Base-by-base conservation (phyloP, 2,888 invertebrate species). In the Melipona beecheii region DNA sequence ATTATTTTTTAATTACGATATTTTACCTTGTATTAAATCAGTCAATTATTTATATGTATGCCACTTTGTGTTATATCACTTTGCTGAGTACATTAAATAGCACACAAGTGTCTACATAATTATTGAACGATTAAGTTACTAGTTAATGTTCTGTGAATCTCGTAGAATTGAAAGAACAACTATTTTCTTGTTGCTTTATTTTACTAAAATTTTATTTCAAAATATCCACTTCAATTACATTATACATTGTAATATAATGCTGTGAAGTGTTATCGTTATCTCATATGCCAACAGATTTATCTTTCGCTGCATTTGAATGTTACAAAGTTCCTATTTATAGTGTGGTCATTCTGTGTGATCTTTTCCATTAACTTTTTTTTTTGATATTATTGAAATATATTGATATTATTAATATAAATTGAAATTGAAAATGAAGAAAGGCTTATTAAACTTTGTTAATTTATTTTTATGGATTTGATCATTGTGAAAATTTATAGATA, bases 291-390 rank as follows among this genome's bases (percentile, higher is more conserved):
- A 65, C 24, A 24, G 19, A 65, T 52, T 74, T 74, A 74, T 74
- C 52, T 36, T n/a, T 0, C 19, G 4, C 9, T 54, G n/a, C 4
- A 9, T 75, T 43, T 15, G 24, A 36, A 65, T 36, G 21, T 49
- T 31, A 43, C 17, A 65, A 54, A 74, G n/a, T 52, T 19, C 9
- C 15, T 74, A 74, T 74, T 74, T 54, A 54, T 74, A 64, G 49
- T 49, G 31, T 27, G 27, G 27, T 11, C 17, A 49, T 24, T 31
- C 19, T 5, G 13, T 49, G 15, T 50, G 15, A 5, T 50, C 9
- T 21, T 17, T 62, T 50, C 21, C 2, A 62, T 64, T 19, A 21
- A 13, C 36, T 50, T 15, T 52, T 49, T 19, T 4, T 58, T 21
- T 5, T 19, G 13, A 49, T 72, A 24, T 58, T 43, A 19, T 58